Evolutionary conservation across 2,797 vertebrate genomes (phyloP).

Genomic region (Peromyscus melanophrys): DNA sequence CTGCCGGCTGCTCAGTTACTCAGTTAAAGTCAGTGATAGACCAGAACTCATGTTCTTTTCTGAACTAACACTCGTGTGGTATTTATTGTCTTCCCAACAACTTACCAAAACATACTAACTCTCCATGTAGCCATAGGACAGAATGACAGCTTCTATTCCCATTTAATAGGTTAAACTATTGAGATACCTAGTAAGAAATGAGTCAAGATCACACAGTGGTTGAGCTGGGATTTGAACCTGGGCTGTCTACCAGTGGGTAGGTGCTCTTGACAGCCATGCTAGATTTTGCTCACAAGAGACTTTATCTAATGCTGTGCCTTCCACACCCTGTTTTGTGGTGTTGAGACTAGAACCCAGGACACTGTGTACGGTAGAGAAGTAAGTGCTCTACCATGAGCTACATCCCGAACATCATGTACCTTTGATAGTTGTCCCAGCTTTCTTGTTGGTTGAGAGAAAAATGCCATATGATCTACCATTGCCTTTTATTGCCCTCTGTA

Average conservation of each 20-base stretch:
- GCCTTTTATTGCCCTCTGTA: constrained; percentile 37
- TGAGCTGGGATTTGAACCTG: background rate
- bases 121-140: background rate
- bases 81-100: background rate
- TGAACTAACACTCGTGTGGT: background rate
- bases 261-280: background rate
- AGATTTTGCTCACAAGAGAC: background rate
- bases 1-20: background rate
- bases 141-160: background rate
- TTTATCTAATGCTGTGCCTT: background rate
- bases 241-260: background rate
- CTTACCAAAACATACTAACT: background rate
- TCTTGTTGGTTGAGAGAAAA: constrained; percentile 28
- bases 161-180: background rate
- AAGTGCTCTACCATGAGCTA: background rate
- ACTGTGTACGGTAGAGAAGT: background rate
- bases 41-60: constrained; percentile 14
- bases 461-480: background rate
- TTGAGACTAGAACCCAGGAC: background rate
- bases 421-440: background rate
- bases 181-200: background rate
- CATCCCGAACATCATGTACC: background rate
- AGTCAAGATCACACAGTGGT: background rate
- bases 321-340: background rate
- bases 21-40: background rate